Evolutionary conservation across 30 jellyfish, hydroid and myxozoan species (phyloP).

Genomic region (Hydractinia echinata): DNA sequence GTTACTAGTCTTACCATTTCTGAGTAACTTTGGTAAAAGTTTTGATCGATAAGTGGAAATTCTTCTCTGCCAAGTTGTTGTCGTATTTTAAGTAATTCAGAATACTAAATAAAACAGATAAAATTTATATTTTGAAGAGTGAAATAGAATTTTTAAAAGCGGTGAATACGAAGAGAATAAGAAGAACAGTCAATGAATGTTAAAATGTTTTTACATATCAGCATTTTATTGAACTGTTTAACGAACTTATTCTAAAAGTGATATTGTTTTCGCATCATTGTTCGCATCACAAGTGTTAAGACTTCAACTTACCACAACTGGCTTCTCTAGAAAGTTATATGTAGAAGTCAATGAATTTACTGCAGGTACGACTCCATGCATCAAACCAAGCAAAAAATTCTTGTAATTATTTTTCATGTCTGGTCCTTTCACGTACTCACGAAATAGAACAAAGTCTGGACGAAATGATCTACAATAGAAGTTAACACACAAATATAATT

Average conservation of each 20-base stretch:
- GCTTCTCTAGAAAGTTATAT: constrained; percentile 73
- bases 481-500: no score
- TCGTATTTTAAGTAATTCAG: constrained; percentile 64
- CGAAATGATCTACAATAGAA: constrained; percentile 64
- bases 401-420: constrained; percentile 56
- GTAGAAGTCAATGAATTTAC: constrained; percentile 64
- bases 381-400: constrained; percentile 68
- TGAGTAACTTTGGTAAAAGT: constrained; percentile 70
- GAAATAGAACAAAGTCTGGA: constrained; percentile 81
- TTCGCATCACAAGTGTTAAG: not conserved
- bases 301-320: constrained; percentile 59
- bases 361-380: constrained; percentile 92
- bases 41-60: constrained; percentile 85
- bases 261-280: not conserved
- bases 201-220: not conserved
- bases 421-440: constrained; percentile 71
- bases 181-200: no score
- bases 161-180: not conserved
- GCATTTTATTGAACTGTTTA: not conserved
- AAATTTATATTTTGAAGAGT: not conserved
- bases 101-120: constrained; percentile 35
- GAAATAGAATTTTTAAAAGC: not conserved
- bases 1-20: constrained; percentile 70
- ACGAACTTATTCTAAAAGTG: not conserved
- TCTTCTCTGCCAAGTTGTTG: constrained; percentile 58